A percentile compares a stretch with the other conserved stretches of the same genome.
These are phyloP conservation scores for Dascillus cervinus DNA, from an alignment of 2,888 invertebrate species.

Conservation along the genomic window DNA sequence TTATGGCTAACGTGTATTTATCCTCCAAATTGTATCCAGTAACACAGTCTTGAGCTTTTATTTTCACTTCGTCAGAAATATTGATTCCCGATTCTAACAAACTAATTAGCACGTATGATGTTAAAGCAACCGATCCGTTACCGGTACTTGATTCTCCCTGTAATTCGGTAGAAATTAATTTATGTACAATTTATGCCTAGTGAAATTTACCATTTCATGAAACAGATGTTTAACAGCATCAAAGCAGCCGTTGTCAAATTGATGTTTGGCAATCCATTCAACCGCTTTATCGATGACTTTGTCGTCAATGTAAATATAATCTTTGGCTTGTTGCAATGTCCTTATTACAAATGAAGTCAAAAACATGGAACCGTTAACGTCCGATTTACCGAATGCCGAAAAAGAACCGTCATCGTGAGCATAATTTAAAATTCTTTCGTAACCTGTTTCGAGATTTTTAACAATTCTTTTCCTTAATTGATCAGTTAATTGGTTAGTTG, in stretches of 20 bases:
- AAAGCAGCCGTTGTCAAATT: constrained; percentile 74
- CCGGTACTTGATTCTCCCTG: constrained; percentile 51
- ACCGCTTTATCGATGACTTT: constrained; percentile 45
- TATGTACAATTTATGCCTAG: too few relatives aligned
- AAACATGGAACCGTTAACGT: constrained; percentile 62
- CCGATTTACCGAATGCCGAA: constrained; percentile 69
- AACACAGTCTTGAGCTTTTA: constrained; percentile 54
- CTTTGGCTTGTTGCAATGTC: constrained; percentile 56
- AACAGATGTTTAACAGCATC: constrained; percentile 58
- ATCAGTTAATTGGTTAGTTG: constrained; percentile 45
- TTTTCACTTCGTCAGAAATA: constrained; percentile 44
- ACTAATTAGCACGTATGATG: constrained; percentile 62
- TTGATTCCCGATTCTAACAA: constrained; percentile 52
- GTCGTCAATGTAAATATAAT: constrained; percentile 47
- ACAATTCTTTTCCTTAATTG: constrained; percentile 48
- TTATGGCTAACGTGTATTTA: constrained; percentile 47
- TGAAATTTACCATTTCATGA: constrained; percentile 48
- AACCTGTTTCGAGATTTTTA: constrained; percentile 57
- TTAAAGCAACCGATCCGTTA: constrained; percentile 53
- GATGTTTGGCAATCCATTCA: constrained; percentile 57
- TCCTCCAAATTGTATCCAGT: constrained; percentile 38
- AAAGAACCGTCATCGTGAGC: constrained; percentile 69
- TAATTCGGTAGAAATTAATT: too few relatives aligned
- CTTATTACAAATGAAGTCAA: constrained; percentile 70
- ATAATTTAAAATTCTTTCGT: constrained; percentile 71